Conservation (phyloP, 2,797 vertebrate species). For the Xenentodon cancila region DNA sequence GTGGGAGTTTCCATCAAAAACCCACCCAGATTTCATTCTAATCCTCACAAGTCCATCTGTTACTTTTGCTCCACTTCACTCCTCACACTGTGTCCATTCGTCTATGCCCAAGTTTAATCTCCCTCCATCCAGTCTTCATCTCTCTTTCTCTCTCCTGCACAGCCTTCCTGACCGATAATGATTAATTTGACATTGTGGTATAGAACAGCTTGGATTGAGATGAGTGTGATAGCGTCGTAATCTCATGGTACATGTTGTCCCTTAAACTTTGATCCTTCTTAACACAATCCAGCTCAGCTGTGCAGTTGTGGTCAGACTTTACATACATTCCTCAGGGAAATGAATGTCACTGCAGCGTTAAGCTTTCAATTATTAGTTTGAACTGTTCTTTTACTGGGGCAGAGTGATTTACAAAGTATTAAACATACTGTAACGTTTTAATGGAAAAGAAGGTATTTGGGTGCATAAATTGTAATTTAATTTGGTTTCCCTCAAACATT, state of each 20-base stretch:
- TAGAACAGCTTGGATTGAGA: slow-evolving; percentile 34
- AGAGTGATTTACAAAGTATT: neutral
- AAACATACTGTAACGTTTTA: neutral
- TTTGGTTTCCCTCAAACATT: neutral
- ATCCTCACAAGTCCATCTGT: slow-evolving; percentile 76
- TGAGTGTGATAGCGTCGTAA: slow-evolving; percentile 4
- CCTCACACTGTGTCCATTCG: slow-evolving; percentile 26
- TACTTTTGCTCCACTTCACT: slow-evolving; percentile 53
- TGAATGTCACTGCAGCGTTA: slow-evolving; percentile 4
- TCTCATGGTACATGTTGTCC: slow-evolving; percentile 3
- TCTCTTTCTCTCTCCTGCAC: slow-evolving; percentile 7
- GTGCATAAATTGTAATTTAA: neutral
- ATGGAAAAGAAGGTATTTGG: neutral
- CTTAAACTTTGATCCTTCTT: slow-evolving; percentile 37
- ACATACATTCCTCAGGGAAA: slow-evolving; percentile 9
- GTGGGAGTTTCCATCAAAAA: slow-evolving; percentile 61
- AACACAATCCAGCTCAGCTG: slow-evolving; percentile 18
- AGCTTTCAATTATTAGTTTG: neutral
- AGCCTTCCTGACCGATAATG: slow-evolving; percentile 41
- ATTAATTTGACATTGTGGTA: slow-evolving; percentile 49
- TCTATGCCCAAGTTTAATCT: slow-evolving; percentile 5
- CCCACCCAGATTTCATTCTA: slow-evolving; percentile 65
- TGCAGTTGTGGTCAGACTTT: slow-evolving; percentile 4
- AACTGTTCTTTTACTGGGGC: slow-evolving; percentile 1
- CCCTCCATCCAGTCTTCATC: slow-evolving; percentile 23